phyloP scores from a whole-genome alignment of 2,888 invertebrate species.

The Caenorhabditis macrosperma region DNA sequence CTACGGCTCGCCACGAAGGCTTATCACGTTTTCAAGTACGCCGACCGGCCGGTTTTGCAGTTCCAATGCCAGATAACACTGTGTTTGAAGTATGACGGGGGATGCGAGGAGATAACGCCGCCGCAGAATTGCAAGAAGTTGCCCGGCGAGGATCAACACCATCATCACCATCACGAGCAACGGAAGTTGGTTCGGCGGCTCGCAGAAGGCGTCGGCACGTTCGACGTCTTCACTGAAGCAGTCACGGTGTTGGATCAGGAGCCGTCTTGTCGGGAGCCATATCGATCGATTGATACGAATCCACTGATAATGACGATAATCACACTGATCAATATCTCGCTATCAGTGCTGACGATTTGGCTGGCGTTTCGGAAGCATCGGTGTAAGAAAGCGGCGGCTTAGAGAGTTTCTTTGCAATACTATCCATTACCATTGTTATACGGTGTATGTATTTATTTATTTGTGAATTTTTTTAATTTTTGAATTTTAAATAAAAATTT shows the following conservation, averaged over 20 bases:
- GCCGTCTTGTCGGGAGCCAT: conserved; percentile 43
- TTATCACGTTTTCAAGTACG: conserved; percentile 80
- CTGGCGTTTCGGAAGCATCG: conserved; percentile 31
- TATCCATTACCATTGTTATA: conserved; percentile 32
- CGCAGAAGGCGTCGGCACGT: conserved; percentile 67
- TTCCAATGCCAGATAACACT: conserved; percentile 80
- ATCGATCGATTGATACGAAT: conserved; percentile 15
- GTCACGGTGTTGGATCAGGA: conserved; percentile 71
- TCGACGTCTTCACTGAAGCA: conserved; percentile 78
- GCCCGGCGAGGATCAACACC: conserved; percentile 62
- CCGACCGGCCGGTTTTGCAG: conserved; percentile 78
- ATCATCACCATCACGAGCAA: conserved; percentile 60
- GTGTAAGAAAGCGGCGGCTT: conserved; percentile 16
- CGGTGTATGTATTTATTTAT: conserved; percentile 37
- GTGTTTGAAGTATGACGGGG: conserved; percentile 79
- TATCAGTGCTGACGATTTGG: conserved; percentile 34
- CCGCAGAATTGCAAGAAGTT: conserved; percentile 75
- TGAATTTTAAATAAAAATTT: no score
- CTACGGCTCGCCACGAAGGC: conserved; percentile 78
- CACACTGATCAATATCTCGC: conserved; percentile 28
- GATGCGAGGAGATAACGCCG: conserved; percentile 78
- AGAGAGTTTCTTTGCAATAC: conserved; percentile 27
- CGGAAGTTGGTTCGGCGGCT: conserved; percentile 41
- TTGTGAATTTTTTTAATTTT: no score
- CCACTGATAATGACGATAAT: conserved; percentile 31